Base-by-base conservation (phyloP, 1,140 invertebrate species). In the Panagrolaimus sp. region DNA sequence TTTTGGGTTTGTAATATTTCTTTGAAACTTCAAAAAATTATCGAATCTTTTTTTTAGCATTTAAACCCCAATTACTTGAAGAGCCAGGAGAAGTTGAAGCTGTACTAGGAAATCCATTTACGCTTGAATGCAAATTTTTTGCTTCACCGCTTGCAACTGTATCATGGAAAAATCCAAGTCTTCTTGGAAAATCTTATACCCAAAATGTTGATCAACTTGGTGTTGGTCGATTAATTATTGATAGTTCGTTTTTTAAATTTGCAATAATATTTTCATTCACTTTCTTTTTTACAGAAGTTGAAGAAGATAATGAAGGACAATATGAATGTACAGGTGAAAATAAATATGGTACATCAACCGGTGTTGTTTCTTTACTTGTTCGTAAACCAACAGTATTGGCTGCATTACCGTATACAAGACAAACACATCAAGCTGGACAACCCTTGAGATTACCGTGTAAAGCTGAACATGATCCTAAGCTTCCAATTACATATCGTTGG, bases 91-190 rank as follows among this genome's bases (percentile, higher is more conserved):
- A 91, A 71, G 86, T 90, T 61, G 87, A 89, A 69, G 80, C 81
- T 23, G 92, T 93, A 14, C 91, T 93, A 81, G 91, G 91, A 0
- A 88, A 88, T 53, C 88, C 89, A 47, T 88, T 93, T 0, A 91
- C 87, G 53, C 84, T 98, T 77, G 91, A 88, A 9, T 98, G 96
- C 84, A 88, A 89, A 57, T 93, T 96, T 27, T 93, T 94, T 85
- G 94, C 93, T 23, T 93, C 94, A 1, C 95, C 95, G 1, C 91
- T 91, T 81, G 93, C 96, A 0, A 87, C 89, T 71, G 90, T 98
- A 9, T 92, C 92, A 80, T 98, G 95, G 95, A 90, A 91, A 74
- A 88, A 72, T 57, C 74, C 82, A 4, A 63, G 62, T 9, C 69
- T 83, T 11, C 57, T 66, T 13, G 78, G 81, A 20, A 66, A 67